Evolutionary conservation across 1,140 invertebrate species (phyloP), one percentile per base, ranked within the genome.

Genomic region (Ceratosolen solmsi): DNA sequence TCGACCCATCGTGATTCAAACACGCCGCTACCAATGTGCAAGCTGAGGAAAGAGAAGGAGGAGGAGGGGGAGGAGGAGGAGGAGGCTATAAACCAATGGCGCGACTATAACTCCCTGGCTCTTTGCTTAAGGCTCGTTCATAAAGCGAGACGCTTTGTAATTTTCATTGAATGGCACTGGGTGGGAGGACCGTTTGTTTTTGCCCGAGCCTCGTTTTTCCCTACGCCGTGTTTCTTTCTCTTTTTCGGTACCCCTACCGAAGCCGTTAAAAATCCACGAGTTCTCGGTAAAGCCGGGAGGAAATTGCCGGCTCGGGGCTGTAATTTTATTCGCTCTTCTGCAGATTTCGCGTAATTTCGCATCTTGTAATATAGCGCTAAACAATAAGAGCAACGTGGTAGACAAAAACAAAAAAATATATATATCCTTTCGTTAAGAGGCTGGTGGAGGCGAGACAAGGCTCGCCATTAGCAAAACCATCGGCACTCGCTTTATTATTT

Each of bases 71-170:
- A n/a, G n/a, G n/a, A n/a, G n/a, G n/a, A n/a, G n/a, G n/a, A n/a
- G n/a, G n/a, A n/a, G n/a, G n/a, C n/a, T n/a, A n/a, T n/a, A n/a
- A n/a, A n/a, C n/a, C n/a, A n/a, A n/a, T n/a, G n/a, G n/a, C n/a
- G n/a, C n/a, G n/a, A n/a, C n/a, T n/a, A n/a, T n/a, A n/a, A n/a
- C n/a, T n/a, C n/a, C n/a, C n/a, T n/a, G n/a, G n/a, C n/a, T n/a
- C n/a, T n/a, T n/a, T n/a, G n/a, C n/a, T n/a, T n/a, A n/a, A n/a
- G n/a, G n/a, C 58, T 60, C 71, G 71, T 54, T 51, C 54, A 54
- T 73, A 79, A 56, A n/a, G n/a, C 76, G n/a, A 58, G 38, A 65
- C 25, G 70, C 68, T 41, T 56, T 63, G 25, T 41, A 63, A 65
- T 63, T 63, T 58, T 63, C 60, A 33, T 17, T 20, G 27, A 63